Conservation (phyloP, 2,113 vertebrate genomes). For the Dicentrarchus labrax region DNA sequence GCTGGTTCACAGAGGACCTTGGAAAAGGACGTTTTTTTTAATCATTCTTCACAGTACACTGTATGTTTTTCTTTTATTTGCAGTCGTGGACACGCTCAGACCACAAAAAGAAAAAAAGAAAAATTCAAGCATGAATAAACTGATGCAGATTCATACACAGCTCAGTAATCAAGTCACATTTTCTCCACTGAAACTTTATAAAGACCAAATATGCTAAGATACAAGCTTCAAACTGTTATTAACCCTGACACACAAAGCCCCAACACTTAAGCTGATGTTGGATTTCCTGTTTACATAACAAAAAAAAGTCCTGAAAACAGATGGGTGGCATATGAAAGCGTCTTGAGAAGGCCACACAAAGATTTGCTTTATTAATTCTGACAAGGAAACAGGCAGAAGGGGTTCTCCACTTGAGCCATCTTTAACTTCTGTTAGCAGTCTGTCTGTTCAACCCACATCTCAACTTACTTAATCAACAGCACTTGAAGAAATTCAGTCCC, state of each 20-base stretch:
- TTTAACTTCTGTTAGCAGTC: conserved; percentile 66
- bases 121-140: conserved; percentile 44
- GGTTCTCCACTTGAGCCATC: conserved; percentile 62
- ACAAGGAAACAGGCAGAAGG: conserved; percentile 64
- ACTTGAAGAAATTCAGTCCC: conserved; percentile 63
- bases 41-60: conserved; percentile 69
- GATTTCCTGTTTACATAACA: conserved; percentile 64
- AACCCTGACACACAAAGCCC: conserved; percentile 35
- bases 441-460: conserved; percentile 69
- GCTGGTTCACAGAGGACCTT: conserved; percentile 70
- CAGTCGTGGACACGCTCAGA: conserved; percentile 48
- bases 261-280: conserved; percentile 35
- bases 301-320: conserved; percentile 63
- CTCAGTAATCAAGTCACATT: conserved; percentile 50
- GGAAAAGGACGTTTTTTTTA: conserved; percentile 49
- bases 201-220: conserved; percentile 21
- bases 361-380: conserved; percentile 70
- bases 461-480: conserved; percentile 74
- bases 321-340: conserved; percentile 70
- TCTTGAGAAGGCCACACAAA: conserved; percentile 49
- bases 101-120: conserved; percentile 49
- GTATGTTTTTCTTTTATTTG: conserved; percentile 69
- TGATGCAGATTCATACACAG: conserved; percentile 36
- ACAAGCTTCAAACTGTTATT: conserved; percentile 44
- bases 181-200: conserved; percentile 25